A percentile compares a stretch with the other conserved stretches of the same genome.
These are phyloP conservation scores for Sakesphorus luctuosus DNA, from an alignment of 2,113 vertebrate genomes.

Conservation along the genomic window DNA sequence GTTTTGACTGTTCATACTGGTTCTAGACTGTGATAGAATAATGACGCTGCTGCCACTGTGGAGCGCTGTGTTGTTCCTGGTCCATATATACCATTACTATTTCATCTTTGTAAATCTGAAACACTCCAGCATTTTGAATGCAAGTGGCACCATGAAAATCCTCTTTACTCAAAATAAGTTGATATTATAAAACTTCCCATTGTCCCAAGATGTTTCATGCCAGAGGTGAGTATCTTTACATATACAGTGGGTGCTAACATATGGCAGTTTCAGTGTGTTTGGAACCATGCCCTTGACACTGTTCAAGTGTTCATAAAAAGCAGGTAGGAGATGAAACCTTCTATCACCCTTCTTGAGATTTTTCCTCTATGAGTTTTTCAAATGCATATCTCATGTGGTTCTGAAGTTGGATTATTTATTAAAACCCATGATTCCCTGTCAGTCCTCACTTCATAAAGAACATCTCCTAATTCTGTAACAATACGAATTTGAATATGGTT, in stretches of 20 bases:
- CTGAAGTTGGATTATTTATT: constrained; percentile 7
- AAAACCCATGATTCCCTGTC: neutral
- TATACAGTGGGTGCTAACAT: neutral
- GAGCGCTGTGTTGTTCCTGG: fast-evolving
- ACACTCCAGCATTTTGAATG: neutral
- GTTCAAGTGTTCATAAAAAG: neutral
- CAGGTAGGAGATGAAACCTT: neutral
- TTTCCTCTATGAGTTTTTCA: neutral
- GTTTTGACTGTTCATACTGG: neutral
- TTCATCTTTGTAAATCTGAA: neutral
- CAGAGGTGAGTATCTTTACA: constrained; percentile 58
- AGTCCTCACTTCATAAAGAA: neutral
- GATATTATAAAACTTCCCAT: constrained; percentile 9
- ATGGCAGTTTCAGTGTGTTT: constrained; percentile 15
- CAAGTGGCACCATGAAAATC: neutral
- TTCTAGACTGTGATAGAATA: neutral
- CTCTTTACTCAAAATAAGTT: neutral
- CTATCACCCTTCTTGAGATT: neutral
- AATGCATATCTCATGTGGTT: neutral
- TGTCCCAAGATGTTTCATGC: constrained; percentile 52
- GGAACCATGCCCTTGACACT: constrained; percentile 32
- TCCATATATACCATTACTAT: neutral
- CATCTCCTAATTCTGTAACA: neutral
- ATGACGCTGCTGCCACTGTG: neutral
- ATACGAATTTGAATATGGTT: neutral